Evolutionary conservation across 2,113 vertebrate genomes (phyloP), one percentile per base, ranked within the genome.

Genomic region (Chaenocephalus aceratus): DNA sequence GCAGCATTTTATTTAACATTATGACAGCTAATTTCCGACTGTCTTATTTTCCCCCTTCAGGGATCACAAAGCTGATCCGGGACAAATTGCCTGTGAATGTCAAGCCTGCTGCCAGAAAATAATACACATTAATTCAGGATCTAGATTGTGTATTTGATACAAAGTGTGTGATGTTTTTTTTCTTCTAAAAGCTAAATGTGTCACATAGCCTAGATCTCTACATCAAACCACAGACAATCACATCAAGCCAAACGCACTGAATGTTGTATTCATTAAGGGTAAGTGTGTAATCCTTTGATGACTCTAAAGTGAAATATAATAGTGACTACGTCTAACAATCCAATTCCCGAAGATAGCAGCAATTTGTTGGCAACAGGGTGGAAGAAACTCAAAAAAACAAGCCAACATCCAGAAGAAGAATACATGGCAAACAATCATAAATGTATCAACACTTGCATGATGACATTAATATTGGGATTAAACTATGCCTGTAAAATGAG

Each of bases 201-300:
- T 81, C 23, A 34, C 34, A 49, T 9, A n/a, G n/a, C n/a, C n/a
- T n/a, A 59, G 59, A 60, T 75, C 78, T 44, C 30, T 36, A 53
- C 61, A 51, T 51, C 72, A 54, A 51, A 16, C 61, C 60, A 60
- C 64, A 72, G 60, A 61, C 66, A 66, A 80, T 9, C 68, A 77
- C 72, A 79, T 51, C 70, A 21, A 57, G 36, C 58, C 41, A 63
- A 41, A 51, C 49, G 36, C 71, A 41, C 48, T 69, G 34, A 65
- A 66, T 80, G 79, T 72, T 82, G 82, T 64, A 84, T 80, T 64
- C 88, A 84, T 80, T 77, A 54, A 72, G 49, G 75, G 54, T 77
- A 69, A 83, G 44, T 82, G 83, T 74, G 80, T 79, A 79, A 62
- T 61, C 74, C 46, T 83, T 68, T 77, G 64, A 77, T 77, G 77